Conservation (phyloP, 1,140 invertebrate species). For the Riptortus pedestris region DNA sequence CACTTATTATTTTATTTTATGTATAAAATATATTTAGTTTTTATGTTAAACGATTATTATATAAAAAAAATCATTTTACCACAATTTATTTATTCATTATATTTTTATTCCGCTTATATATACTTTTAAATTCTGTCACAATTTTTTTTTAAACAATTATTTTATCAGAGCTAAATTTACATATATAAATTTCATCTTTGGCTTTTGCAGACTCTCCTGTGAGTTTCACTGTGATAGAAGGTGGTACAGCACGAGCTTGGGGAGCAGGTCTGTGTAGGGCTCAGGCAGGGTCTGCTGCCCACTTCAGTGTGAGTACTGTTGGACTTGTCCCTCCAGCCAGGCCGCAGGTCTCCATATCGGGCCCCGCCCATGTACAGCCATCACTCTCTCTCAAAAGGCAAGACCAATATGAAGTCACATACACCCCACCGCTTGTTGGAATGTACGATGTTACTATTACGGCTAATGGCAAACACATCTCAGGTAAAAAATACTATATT, state of each 20-base stretch:
- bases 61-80: too few relatives aligned
- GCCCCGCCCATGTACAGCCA: slow-evolving; percentile 49
- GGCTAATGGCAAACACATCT: slow-evolving; percentile 51
- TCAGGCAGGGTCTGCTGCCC: slow-evolving; percentile 38
- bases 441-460: slow-evolving; percentile 53
- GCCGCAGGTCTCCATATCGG: slow-evolving; percentile 42
- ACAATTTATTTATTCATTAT: too few relatives aligned
- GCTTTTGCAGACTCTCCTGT: slow-evolving; percentile 45
- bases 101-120: too few relatives aligned
- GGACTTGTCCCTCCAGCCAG: slow-evolving; percentile 23
- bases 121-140: too few relatives aligned
- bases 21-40: too few relatives aligned
- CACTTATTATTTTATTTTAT: too few relatives aligned
- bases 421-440: slow-evolving; percentile 58
- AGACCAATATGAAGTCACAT: slow-evolving; percentile 52
- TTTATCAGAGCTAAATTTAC: too few relatives aligned
- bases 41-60: too few relatives aligned
- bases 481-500: slow-evolving; percentile 39
- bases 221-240: slow-evolving; percentile 50
- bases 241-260: slow-evolving; percentile 48
- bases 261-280: slow-evolving; percentile 51
- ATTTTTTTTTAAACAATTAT: too few relatives aligned
- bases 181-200: too few relatives aligned
- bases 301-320: slow-evolving; percentile 28
- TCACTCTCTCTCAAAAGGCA: slow-evolving; percentile 31